Base-by-base conservation (phyloP, 2,888 invertebrate species). In the Cremastobaeus sp. region DNA sequence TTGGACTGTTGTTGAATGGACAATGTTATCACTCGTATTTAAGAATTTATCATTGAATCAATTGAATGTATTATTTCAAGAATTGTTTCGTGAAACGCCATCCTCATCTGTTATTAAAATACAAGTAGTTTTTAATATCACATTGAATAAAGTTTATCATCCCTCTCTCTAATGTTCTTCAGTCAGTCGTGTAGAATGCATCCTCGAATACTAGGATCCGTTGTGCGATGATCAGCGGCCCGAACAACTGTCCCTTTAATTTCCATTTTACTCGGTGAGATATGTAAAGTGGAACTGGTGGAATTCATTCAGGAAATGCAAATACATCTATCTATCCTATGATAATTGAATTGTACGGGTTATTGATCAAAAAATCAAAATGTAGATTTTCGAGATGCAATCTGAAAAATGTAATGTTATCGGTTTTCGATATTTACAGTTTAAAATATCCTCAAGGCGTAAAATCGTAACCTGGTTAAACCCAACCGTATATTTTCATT, bases 161-260 rank as follows among this genome's bases (percentile, higher is more conserved):
- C 52, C 25, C 47, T 28, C 39, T n/a, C 34, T 55, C 21, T 48
- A 48, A 47, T 62, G 39, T 70, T 60, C 47, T 47, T 62, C 48
- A 60, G 45, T 54, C 37, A 54, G 45, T 47, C 41, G 47, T 69
- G 69, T 47, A 54, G 62, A 69, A 62, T 69, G 54, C 54, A 32
- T 41, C 47, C 62, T 70, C 59, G 34, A 62, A 70, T 64, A 70
- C 64, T 70, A 55, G 62, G 34, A 52, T 47, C 55, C 35, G 45
- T 14, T 37, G 34, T 41, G 30, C 50, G 55, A 55, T 70, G 70
- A 70, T 64, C 70, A 62, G 54, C 43, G 55, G 70, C 62, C 48
- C 41, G 70, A 59, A 54, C 65, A 69, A 74, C 54, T 74, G 74
- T 69, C 59, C 68, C 64, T 43, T 64, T 69, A 69, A 74, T 74